Evolutionary conservation across 1,140 invertebrate genomes (phyloP).

Genomic region (Diorhabda elongata): DNA sequence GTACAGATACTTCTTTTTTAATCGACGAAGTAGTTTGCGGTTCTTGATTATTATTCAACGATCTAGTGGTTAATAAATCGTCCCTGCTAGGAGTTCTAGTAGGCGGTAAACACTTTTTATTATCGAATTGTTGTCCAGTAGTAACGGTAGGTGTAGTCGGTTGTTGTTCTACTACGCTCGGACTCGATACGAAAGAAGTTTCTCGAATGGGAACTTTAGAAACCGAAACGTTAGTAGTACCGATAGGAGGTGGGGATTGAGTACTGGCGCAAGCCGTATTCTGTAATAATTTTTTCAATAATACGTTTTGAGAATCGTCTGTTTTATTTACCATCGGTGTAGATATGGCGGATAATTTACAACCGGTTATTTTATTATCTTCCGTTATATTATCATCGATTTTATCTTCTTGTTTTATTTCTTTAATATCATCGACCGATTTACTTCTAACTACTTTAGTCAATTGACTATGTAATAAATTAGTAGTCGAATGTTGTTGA

Average conservation of each 20-base stretch:
- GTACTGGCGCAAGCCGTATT: slow-evolving; percentile 68
- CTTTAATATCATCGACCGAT: slow-evolving; percentile 31
- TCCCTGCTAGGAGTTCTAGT: slow-evolving; percentile 44
- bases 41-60: slow-evolving; percentile 44
- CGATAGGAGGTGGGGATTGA: slow-evolving; percentile 50
- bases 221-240: slow-evolving; percentile 54
- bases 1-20: slow-evolving; percentile 36
- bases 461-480: slow-evolving; percentile 53
- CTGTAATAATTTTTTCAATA: slow-evolving; percentile 85
- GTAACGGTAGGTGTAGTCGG: slow-evolving; percentile 10
- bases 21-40: slow-evolving; percentile 44
- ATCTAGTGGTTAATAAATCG: slow-evolving; percentile 44
- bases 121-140: slow-evolving; percentile 41
- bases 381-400: slow-evolving; percentile 14
- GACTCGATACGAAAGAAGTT: slow-evolving; percentile 55
- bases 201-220: slow-evolving; percentile 49
- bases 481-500: slow-evolving; percentile 36
- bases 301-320: slow-evolving; percentile 82
- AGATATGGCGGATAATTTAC: slow-evolving; percentile 39
- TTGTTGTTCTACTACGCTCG: slow-evolving; percentile 29
- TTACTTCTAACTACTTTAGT: slow-evolving; percentile 43
- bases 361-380: slow-evolving; percentile 34
- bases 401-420: slow-evolving; percentile 30
- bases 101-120: slow-evolving; percentile 42
- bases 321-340: slow-evolving; percentile 45